These are phyloP conservation scores for Monomorium pharaonis DNA, from an alignment of 1,140 invertebrate species.

Conservation along the genomic window DNA sequence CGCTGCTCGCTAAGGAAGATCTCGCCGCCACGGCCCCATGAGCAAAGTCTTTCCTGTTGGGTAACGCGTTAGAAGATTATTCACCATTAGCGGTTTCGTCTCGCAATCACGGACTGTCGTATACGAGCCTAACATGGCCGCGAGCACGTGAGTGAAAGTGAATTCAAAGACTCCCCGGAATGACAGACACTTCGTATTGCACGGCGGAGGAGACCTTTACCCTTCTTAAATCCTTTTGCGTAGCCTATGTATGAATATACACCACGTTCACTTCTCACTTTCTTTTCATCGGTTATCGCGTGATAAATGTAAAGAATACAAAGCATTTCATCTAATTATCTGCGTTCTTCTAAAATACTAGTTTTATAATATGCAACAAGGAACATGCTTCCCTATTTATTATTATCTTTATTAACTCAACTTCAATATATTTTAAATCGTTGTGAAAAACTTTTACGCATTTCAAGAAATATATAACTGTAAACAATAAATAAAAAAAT, in stretches of 20 bases:
- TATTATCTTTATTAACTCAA: neutral
- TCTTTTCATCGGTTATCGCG: neutral
- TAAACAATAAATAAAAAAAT: neutral
- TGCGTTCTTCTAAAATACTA: neutral
- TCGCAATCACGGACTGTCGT: constrained; percentile 41
- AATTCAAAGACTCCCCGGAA: constrained; percentile 51
- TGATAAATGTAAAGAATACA: neutral
- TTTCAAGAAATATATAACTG: neutral
- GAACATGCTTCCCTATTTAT: neutral
- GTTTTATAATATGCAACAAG: neutral
- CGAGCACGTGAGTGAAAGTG: constrained; percentile 55
- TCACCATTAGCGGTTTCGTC: constrained; percentile 51
- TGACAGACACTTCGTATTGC: constrained; percentile 26
- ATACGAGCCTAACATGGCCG: constrained; percentile 23
- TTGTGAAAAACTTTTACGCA: neutral
- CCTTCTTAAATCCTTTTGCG: constrained; percentile 44
- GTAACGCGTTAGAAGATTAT: constrained; percentile 43
- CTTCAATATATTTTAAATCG: neutral
- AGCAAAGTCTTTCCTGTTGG: constrained; percentile 85
- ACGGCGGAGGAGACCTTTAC: constrained; percentile 30
- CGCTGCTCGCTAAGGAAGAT: constrained; percentile 83
- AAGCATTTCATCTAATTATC: neutral
- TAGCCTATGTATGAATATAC: constrained; percentile 23
- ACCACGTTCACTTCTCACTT: constrained; percentile 3
- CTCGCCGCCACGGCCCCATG: constrained; percentile 82